Percentiles rank a stretch among this genome's conserved stretches.
Conservation (phyloP, 2,888 invertebrate species). For the Hecatera dysodea region DNA sequence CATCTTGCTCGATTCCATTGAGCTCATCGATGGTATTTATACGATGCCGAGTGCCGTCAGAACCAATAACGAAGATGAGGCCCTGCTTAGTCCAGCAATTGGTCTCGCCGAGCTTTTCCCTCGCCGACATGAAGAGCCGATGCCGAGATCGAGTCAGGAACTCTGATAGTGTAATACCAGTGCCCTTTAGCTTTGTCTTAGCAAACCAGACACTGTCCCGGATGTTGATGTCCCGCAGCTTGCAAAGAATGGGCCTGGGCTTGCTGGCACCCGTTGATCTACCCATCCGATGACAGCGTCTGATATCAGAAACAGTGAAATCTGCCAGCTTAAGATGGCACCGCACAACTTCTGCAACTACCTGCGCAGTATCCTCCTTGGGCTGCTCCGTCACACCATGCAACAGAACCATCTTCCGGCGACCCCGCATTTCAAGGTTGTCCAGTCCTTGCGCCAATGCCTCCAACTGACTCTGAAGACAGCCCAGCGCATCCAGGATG, state of each 20-base stretch:
- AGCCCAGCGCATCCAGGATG: not conserved
- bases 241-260: not conserved
- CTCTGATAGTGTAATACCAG: not conserved
- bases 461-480: not conserved
- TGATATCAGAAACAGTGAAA: not conserved
- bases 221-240: not conserved
- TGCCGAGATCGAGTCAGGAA: not conserved
- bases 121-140: slow-evolving; percentile 1
- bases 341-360: not conserved
- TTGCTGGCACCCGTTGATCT: not conserved
- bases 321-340: not conserved
- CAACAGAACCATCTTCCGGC: not conserved
- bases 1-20: no score
- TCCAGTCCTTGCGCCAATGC: not conserved
- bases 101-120: not conserved
- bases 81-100: not conserved
- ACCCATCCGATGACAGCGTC: not conserved
- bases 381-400: not conserved
- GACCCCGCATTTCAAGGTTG: not conserved
- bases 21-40: not conserved
- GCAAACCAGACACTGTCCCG: not conserved
- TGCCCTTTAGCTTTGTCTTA: not conserved
- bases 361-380: not conserved
- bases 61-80: not conserved
- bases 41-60: not conserved